Percentiles rank a stretch among this genome's conserved stretches.
phyloP scores from a whole-genome alignment of 2,113 vertebrate genomes.

The Oncorhynchus keta region DNA sequence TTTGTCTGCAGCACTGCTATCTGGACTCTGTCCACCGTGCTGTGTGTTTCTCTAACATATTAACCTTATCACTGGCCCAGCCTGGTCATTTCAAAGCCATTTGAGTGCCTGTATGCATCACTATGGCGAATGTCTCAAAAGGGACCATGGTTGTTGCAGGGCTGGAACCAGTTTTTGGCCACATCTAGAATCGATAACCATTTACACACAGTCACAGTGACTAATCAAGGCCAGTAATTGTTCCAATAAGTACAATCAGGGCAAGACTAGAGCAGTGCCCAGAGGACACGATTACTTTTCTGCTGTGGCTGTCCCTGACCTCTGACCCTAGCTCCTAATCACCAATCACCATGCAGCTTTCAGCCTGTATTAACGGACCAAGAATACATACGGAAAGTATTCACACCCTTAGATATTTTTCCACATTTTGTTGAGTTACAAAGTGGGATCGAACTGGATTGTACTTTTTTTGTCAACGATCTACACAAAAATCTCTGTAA shows the following conservation, averaged over 20 bases:
- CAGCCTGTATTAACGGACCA: constrained; percentile 48
- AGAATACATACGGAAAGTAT: too few relatives aligned
- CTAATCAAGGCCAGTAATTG: constrained; percentile 54
- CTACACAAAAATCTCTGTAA: too few relatives aligned
- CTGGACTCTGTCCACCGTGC: background rate
- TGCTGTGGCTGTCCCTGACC: constrained; percentile 36
- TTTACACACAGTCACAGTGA: constrained; percentile 31
- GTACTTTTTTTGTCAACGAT: too few relatives aligned
- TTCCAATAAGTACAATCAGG: constrained; percentile 40
- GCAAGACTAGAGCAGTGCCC: constrained; percentile 29
- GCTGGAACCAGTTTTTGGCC: constrained; percentile 9
- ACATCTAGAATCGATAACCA: constrained; percentile 43
- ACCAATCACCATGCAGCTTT: constrained; percentile 62
- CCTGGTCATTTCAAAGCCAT: background rate
- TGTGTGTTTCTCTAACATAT: too few relatives aligned
- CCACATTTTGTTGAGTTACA: too few relatives aligned
- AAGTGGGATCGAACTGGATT: too few relatives aligned
- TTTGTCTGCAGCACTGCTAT: background rate
- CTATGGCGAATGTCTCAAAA: background rate
- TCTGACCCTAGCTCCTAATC: constrained; percentile 56
- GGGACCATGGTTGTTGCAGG: background rate
- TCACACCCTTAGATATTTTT: too few relatives aligned
- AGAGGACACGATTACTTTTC: constrained; percentile 38
- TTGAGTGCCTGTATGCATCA: background rate
- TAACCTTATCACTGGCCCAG: background rate